Conservation (phyloP, 92 coral and sea anemone species). For the Palythoa grandiflora region DNA sequence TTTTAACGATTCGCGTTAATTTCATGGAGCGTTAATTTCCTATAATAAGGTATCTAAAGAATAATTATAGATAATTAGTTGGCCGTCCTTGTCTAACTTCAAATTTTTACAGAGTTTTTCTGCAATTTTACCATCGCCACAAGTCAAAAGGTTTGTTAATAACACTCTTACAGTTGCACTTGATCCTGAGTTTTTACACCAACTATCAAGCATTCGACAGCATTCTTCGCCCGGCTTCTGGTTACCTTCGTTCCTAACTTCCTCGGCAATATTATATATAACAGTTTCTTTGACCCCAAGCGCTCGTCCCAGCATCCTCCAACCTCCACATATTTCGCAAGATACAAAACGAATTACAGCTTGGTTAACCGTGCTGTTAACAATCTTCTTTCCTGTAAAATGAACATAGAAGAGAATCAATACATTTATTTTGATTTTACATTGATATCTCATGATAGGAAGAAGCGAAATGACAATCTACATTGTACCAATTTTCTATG, state of each 20-base stretch:
- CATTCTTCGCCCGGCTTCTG: background rate
- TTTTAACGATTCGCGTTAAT: too few species aligned
- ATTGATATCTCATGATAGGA: too few species aligned
- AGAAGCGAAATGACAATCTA: too few species aligned
- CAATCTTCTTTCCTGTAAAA: too few species aligned
- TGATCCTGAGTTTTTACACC: background rate
- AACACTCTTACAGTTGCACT: constrained; percentile 20
- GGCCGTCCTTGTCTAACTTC: background rate
- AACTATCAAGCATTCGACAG: background rate
- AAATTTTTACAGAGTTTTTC: background rate
- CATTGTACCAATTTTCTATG: too few species aligned
- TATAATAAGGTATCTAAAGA: too few species aligned
- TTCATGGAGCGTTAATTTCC: too few species aligned
- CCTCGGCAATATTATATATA: background rate
- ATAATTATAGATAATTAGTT: too few species aligned
- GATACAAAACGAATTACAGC: background rate
- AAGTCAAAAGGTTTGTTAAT: background rate
- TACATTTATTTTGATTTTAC: too few species aligned
- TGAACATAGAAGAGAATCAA: too few species aligned
- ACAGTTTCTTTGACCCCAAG: background rate
- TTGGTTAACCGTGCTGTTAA: background rate
- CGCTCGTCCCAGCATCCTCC: constrained; percentile 7
- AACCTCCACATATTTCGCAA: background rate
- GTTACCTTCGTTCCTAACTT: background rate
- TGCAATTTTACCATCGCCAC: background rate